phyloP scores from a whole-genome alignment of 2,797 vertebrate genomes.

The Trachops cirrhosus region DNA sequence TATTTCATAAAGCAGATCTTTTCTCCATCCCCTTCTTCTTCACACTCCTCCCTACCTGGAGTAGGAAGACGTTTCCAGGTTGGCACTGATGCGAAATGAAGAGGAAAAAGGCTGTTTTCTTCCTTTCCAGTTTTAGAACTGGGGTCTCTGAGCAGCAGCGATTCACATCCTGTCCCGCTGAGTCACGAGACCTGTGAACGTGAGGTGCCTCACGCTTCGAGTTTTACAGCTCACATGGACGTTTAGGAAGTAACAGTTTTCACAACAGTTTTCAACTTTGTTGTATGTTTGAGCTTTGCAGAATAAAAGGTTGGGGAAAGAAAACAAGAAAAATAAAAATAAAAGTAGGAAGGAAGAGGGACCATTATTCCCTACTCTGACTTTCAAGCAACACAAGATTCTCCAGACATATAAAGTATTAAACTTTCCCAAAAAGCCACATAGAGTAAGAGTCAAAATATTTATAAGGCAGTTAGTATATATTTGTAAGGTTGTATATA shows the following conservation, averaged over 20 bases:
- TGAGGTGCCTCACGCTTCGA: not conserved
- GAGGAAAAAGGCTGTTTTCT: not conserved
- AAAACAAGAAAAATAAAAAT: conserved; percentile 4
- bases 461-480: not conserved
- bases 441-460: not conserved
- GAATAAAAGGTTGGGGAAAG: not conserved
- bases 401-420: not conserved
- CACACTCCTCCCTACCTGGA: not conserved
- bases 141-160: too few species aligned
- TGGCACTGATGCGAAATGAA: not conserved
- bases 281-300: not conserved
- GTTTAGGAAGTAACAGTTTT: not conserved
- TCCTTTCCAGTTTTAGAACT: not conserved
- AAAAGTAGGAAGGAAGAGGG: not conserved
- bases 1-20: not conserved
- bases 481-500: not conserved
- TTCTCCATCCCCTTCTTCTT: not conserved
- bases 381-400: not conserved
- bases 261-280: not conserved
- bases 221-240: not conserved
- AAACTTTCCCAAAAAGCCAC: not conserved
- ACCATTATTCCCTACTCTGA: not conserved
- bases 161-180: not conserved
- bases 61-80: not conserved
- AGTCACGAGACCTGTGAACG: not conserved